Evolutionary conservation across 2,113 vertebrate genomes (phyloP).

Genomic region (Solea solea): DNA sequence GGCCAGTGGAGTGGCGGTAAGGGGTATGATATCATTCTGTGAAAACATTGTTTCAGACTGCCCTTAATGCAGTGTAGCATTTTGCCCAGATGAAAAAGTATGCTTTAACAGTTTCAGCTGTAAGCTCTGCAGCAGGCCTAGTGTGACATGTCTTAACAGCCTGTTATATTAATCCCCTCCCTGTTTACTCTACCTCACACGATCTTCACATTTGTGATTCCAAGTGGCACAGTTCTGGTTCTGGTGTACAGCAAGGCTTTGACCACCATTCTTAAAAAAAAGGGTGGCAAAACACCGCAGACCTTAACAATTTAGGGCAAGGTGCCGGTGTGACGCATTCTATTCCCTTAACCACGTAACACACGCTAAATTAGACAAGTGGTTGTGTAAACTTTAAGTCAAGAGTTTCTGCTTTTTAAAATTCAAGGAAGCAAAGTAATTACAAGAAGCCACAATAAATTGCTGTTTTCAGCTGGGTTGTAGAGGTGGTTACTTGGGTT

Average conservation of each 20-base stretch:
- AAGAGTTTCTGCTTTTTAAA: slow-evolving; percentile 8
- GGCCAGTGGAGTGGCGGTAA: slow-evolving; percentile 3
- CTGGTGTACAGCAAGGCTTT: background rate
- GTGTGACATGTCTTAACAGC: slow-evolving; percentile 42
- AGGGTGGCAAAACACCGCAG: slow-evolving; percentile 5
- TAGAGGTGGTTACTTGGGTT: slow-evolving; percentile 54
- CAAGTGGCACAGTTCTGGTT: slow-evolving; percentile 31
- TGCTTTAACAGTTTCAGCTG: slow-evolving; percentile 18
- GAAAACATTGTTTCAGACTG: slow-evolving; percentile 47
- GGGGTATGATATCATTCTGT: slow-evolving; percentile 27
- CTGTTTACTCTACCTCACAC: slow-evolving; percentile 60
- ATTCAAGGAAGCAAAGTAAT: slow-evolving; percentile 20
- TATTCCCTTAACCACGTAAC: slow-evolving; percentile 5
- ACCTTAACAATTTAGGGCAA: slow-evolving; percentile 4
- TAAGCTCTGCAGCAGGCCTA: slow-evolving; percentile 8
- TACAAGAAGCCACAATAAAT: slow-evolving; percentile 27
- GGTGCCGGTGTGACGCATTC: background rate
- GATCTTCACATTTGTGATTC: slow-evolving; percentile 46
- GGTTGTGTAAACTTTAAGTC: slow-evolving; percentile 11
- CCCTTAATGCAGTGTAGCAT: slow-evolving; percentile 15
- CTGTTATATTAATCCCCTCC: slow-evolving; percentile 42
- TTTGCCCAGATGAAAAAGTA: slow-evolving; percentile 5
- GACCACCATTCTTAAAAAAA: slow-evolving; percentile 1
- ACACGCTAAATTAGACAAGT: background rate
- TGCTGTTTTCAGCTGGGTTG: slow-evolving; percentile 19